Conservation (phyloP, 2,888 invertebrate genomes). For the Drosophila rellima region DNA sequence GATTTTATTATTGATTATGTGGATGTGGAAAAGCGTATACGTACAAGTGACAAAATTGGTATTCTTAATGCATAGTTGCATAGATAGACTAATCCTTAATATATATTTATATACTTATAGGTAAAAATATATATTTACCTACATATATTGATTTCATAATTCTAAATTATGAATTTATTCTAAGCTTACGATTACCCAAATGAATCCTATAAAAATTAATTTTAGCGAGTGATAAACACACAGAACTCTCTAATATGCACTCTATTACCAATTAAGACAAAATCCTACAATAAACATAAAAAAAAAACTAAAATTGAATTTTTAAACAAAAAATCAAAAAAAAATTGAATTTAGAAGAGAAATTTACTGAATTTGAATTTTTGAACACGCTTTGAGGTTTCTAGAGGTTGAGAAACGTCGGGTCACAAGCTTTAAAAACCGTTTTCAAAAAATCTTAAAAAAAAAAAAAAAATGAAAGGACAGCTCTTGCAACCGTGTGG, state of each 20-base stretch:
- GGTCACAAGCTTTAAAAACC: no score
- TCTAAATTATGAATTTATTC: constrained; percentile 63
- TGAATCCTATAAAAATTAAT: constrained; percentile 83
- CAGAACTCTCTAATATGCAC: constrained; percentile 59
- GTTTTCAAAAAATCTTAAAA: no score
- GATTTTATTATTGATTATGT: constrained; percentile 67
- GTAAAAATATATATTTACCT: constrained; percentile 35
- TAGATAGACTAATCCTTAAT: constrained; percentile 76
- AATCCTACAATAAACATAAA: constrained; percentile 45
- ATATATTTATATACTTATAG: constrained; percentile 41
- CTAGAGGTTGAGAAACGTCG: no score
- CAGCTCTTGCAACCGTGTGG: no score
- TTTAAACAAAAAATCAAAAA: not conserved
- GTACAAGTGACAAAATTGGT: constrained; percentile 81
- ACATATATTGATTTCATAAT: constrained; percentile 60
- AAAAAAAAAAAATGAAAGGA: no score
- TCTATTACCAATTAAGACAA: constrained; percentile 62
- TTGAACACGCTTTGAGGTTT: no score
- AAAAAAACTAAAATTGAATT: constrained; percentile 8
- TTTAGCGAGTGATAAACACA: constrained; percentile 55
- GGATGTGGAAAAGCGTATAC: constrained; percentile 74
- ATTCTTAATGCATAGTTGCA: constrained; percentile 71
- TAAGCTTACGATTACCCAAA: constrained; percentile 81
- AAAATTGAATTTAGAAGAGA: not conserved
- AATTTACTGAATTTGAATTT: not conserved